Base-by-base conservation (phyloP, 2,888 invertebrate genomes). In the Adelphocoris suturalis region DNA sequence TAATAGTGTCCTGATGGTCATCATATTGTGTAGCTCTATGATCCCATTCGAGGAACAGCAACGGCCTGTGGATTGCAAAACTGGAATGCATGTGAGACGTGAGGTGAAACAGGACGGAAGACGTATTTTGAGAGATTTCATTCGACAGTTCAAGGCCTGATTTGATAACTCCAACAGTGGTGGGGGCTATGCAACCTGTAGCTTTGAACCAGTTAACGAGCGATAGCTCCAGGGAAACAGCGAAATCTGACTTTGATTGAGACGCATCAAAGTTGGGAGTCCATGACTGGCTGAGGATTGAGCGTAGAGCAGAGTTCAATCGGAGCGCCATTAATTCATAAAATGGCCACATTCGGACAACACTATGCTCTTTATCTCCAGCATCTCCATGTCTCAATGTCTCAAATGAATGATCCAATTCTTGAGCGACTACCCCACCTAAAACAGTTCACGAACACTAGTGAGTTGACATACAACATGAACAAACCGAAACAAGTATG, bases 261-360 rank as follows among this genome's bases (percentile, higher is more conserved):
- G 48, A 52, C 1, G 11, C 48, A 12, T 82, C 48, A 13, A 27
- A 47, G 4, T 2, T 13, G 12, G 82, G 5, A 9, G 12, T 16
- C 61, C 28, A 28, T 0, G 85, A 19, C 3, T 28, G 12, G 46
- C 57, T 57, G 13, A 37, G 13, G 14, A 28, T 46, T 5, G 3
- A 11, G 27, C 88, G 88, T 28, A 88, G 23, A 52, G 88, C 80
- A 5, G 80, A 19, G n/a, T 88, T 91, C 76, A 91, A 78, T 55
- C 89, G 90, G 12, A 91, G 61, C 13, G 90, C 90, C 57, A 91
- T 46, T 14, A 90, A 37, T 78, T 91, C 91, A n/a, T 85, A 52
- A 23, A 92, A 19, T 0, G 92, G 92, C 91, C 91, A 91, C 76
- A 91, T 68, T 48, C 91, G 90, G 3, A 91, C 84, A 9, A 86